Conservation (phyloP, 1,140 invertebrate species). For the Leptopilina boulardi region DNA sequence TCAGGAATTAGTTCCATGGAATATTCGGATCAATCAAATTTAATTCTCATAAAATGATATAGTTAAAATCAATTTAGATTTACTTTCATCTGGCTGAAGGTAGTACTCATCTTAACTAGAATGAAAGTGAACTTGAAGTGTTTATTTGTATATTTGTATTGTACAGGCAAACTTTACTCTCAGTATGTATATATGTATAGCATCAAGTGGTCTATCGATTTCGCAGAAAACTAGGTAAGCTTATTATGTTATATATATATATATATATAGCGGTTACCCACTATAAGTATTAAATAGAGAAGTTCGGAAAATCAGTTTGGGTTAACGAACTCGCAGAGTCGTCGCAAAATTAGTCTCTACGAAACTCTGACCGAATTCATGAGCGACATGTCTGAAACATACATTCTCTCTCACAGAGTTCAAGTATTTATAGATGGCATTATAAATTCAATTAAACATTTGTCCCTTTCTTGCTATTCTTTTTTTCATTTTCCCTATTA, state of each 20-base stretch:
- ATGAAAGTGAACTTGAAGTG: slow-evolving; percentile 25
- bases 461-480: background rate
- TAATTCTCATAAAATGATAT: no score
- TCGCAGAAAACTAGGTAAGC: background rate
- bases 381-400: slow-evolving; percentile 25
- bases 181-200: background rate
- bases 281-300: no score
- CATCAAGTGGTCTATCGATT: background rate
- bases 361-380: slow-evolving; percentile 27
- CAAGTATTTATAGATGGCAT: slow-evolving; percentile 30
- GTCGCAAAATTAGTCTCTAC: slow-evolving; percentile 7
- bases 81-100: background rate
- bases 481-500: background rate
- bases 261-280: no score
- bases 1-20: no score
- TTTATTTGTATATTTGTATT: background rate
- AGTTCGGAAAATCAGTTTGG: slow-evolving; percentile 23
- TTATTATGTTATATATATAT: background rate
- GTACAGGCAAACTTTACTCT: background rate
- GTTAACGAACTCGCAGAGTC: slow-evolving; percentile 20
- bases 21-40: no score
- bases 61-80: background rate
- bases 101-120: background rate
- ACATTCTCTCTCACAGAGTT: background rate
- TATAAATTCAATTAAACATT: slow-evolving; percentile 8